Evolutionary conservation across 2,797 vertebrate species (phyloP).

Genomic region (Triplophysa bombifrons): DNA sequence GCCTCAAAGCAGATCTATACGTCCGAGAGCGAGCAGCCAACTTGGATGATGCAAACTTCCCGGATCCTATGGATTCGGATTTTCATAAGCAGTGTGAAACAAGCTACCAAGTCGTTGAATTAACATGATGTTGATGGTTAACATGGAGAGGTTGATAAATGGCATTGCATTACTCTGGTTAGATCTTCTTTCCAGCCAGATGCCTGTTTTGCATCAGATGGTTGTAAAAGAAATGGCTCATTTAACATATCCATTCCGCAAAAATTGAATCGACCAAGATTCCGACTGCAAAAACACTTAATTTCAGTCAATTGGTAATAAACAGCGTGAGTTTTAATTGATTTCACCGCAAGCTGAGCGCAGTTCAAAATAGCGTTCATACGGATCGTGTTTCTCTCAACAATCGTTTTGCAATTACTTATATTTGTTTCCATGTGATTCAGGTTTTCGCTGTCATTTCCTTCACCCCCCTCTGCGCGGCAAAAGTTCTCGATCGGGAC

Average conservation of each 20-base stretch:
- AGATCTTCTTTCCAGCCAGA: constrained; percentile 49
- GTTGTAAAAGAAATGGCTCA: constrained; percentile 55
- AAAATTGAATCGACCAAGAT: constrained; percentile 66
- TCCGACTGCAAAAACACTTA: constrained; percentile 54
- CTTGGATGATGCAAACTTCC: constrained; percentile 62
- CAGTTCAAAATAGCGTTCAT: constrained; percentile 57
- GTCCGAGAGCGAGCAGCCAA: constrained; percentile 64
- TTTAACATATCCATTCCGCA: constrained; percentile 62
- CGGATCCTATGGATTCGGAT: constrained; percentile 73
- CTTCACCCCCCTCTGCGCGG: constrained; percentile 10
- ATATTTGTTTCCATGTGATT: constrained; percentile 8
- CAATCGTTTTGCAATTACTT: constrained; percentile 48
- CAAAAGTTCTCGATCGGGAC: constrained; percentile 16
- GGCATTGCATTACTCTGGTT: constrained; percentile 42
- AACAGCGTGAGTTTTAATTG: constrained; percentile 62
- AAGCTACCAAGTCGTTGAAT: constrained; percentile 51
- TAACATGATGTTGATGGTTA: constrained; percentile 55
- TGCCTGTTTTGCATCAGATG: constrained; percentile 53
- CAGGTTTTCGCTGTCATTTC: constrained; percentile 35
- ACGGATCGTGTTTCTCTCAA: constrained; percentile 29
- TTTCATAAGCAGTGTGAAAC: constrained; percentile 58
- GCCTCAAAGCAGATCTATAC: constrained; percentile 78
- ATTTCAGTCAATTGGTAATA: constrained; percentile 63
- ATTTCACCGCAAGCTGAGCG: constrained; percentile 63
- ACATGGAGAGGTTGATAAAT: constrained; percentile 38